A percentile compares a stretch with the other conserved stretches of the same genome.
Evolutionary conservation across 1,140 invertebrate genomes (phyloP).

Genomic region (Myzus persicae): DNA sequence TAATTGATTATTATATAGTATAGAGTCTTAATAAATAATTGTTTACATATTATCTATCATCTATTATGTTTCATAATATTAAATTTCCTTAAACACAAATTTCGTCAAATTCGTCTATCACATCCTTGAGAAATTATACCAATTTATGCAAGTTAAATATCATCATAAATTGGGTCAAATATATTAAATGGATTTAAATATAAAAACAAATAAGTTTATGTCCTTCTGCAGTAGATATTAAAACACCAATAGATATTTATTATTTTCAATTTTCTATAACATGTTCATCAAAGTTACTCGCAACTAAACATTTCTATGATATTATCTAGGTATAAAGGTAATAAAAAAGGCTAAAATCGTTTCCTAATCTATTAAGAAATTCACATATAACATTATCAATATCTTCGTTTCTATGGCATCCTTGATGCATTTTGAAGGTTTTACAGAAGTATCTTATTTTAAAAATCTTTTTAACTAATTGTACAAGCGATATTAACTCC

Average conservation of each 20-base stretch:
- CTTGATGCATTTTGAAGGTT: background rate
- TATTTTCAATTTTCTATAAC: background rate
- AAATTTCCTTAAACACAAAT: background rate
- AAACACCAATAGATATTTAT: background rate
- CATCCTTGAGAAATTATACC: background rate
- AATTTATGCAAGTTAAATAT: conserved; percentile 10
- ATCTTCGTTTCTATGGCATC: background rate
- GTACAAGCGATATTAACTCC: background rate
- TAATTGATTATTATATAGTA: too few relatives aligned
- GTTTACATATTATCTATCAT: background rate
- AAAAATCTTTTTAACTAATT: background rate
- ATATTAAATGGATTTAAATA: background rate
- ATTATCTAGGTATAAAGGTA: background rate
- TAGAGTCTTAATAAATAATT: too few relatives aligned
- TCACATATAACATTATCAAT: background rate
- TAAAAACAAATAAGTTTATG: background rate
- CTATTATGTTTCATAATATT: background rate
- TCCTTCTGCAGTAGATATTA: background rate
- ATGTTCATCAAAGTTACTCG: background rate
- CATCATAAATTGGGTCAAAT: background rate
- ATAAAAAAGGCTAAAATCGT: background rate
- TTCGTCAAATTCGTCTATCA: background rate
- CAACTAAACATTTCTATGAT: background rate
- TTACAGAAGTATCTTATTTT: background rate
- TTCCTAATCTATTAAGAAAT: background rate